Conservation (phyloP, 2,113 vertebrate genomes). For the Ochotona princeps region DNA sequence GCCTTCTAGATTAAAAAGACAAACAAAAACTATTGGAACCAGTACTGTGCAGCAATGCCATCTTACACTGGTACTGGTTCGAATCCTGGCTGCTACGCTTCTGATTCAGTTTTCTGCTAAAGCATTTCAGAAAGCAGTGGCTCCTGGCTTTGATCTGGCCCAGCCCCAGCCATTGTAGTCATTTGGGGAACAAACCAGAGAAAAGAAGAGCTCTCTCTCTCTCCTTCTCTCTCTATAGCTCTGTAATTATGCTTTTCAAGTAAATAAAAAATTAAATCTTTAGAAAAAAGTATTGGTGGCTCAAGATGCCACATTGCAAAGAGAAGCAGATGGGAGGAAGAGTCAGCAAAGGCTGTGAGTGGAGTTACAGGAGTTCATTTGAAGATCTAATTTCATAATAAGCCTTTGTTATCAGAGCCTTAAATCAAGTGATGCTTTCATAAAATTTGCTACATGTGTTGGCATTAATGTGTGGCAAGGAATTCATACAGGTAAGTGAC, state of each 20-base stretch:
- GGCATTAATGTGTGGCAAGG: conserved; percentile 43
- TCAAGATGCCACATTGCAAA: conserved; percentile 63
- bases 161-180: too few relatives aligned
- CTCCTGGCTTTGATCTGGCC: too few relatives aligned
- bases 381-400: conserved; percentile 8
- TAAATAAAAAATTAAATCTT: too few relatives aligned
- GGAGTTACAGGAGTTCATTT: conserved; percentile 50
- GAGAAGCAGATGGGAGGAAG: background rate
- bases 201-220: too few relatives aligned
- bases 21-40: background rate
- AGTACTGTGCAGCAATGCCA: too few relatives aligned
- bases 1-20: conserved; percentile 74
- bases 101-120: too few relatives aligned
- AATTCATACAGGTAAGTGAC: conserved; percentile 8
- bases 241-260: too few relatives aligned
- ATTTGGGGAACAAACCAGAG: too few relatives aligned
- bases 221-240: background rate
- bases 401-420: conserved; percentile 30
- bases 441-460: conserved; percentile 25
- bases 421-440: conserved; percentile 48
- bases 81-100: too few relatives aligned
- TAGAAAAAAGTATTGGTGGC: conserved; percentile 70
- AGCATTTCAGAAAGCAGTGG: too few relatives aligned
- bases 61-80: too few relatives aligned
- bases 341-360: background rate